A percentile compares a stretch with the other conserved stretches of the same genome.
Conservation (phyloP, 2,797 vertebrate genomes). For the Chaetophractus vellerosus region DNA sequence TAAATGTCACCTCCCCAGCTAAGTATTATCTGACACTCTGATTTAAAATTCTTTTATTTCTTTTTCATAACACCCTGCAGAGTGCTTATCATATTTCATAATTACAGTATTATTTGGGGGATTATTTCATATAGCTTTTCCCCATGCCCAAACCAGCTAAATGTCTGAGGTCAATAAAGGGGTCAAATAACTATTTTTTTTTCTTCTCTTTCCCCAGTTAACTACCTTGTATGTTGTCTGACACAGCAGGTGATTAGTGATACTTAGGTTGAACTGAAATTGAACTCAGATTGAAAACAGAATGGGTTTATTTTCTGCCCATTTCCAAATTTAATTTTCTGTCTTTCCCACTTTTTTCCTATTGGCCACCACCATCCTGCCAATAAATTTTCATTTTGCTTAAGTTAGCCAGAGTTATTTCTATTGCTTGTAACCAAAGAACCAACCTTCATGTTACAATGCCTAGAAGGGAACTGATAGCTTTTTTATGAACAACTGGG, state of each 20-base stretch:
- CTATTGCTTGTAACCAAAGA: not conserved
- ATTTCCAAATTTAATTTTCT: not conserved
- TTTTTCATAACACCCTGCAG: not conserved
- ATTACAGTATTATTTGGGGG: not conserved
- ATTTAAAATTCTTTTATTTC: slow-evolving; percentile 14
- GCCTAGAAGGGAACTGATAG: not conserved
- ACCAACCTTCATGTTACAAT: not conserved
- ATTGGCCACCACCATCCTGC: not conserved
- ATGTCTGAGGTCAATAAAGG: not conserved
- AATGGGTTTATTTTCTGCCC: not conserved
- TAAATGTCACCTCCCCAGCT: not conserved
- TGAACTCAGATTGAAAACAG: not conserved
- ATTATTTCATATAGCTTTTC: not conserved
- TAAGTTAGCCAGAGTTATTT: not conserved
- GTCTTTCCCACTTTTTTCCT: not conserved
- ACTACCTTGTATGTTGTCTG: not conserved
- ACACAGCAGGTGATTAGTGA: not conserved
- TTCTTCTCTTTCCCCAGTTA: not conserved
- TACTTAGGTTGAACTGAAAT: not conserved
- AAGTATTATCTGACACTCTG: not conserved
- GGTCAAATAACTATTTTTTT: not conserved
- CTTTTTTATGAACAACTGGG: not conserved
- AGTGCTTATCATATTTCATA: not conserved
- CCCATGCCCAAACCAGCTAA: not conserved
- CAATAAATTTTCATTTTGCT: not conserved